phyloP scores from a whole-genome alignment of 2,888 invertebrate genomes.

The Polydrusus cervinus region DNA sequence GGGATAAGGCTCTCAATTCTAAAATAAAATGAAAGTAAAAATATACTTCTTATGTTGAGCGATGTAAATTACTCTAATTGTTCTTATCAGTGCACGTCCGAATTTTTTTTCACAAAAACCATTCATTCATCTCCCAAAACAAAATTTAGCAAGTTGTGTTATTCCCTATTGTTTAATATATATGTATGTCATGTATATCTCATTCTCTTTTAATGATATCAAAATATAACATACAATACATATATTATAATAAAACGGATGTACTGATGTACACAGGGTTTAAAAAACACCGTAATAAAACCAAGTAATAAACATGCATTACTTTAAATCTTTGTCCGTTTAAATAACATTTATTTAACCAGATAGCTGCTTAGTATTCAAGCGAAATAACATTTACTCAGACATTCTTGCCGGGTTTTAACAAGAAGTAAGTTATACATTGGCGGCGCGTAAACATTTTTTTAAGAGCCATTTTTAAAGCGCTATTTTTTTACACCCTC shows the following conservation, averaged over 20 bases:
- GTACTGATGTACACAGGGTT: constrained; percentile 6
- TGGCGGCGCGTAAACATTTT: not conserved
- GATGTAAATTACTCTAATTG: no score
- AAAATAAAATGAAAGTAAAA: no score
- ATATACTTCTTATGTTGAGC: no score
- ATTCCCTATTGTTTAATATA: no score
- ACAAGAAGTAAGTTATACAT: not conserved
- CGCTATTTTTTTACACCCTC: no score
- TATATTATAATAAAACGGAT: constrained; percentile 2
- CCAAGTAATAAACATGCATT: constrained; percentile 35
- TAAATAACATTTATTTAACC: constrained; percentile 58
- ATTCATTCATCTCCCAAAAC: not conserved
- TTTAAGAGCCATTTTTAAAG: not conserved
- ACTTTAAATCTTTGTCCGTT: constrained; percentile 53
- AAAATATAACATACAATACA: not conserved
- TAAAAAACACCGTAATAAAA: constrained; percentile 26
- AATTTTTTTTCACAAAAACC: no score
- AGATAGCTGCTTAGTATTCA: constrained; percentile 53
- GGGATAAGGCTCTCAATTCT: no score
- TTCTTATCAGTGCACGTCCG: no score
- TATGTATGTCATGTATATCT: no score
- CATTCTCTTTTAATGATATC: no score
- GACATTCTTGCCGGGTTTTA: constrained; percentile 53
- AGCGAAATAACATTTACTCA: constrained; percentile 60
- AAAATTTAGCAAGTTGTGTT: not conserved